These are phyloP conservation scores for Procambarus virginalis DNA, from an alignment of 1,140 invertebrate genomes.

Conservation along the genomic window DNA sequence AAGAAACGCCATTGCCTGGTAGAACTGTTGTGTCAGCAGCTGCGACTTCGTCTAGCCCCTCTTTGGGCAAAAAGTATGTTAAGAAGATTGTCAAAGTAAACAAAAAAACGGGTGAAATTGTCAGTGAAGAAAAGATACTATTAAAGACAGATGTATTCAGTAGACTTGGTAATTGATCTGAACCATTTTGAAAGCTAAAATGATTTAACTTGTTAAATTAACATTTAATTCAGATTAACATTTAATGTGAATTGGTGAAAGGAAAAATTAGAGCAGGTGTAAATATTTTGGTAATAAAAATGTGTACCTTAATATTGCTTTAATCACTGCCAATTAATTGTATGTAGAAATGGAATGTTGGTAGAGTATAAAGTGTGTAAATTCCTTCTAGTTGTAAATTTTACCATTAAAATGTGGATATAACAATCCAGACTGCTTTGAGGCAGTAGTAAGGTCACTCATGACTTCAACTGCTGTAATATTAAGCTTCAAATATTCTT, in stretches of 20 bases:
- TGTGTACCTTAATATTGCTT: background rate
- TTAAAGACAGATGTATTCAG: constrained; percentile 66
- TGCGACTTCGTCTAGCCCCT: constrained; percentile 1
- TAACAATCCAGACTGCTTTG: background rate
- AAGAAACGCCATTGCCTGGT: background rate
- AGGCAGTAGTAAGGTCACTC: background rate
- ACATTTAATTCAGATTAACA: too few species aligned
- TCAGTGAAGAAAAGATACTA: constrained; percentile 63
- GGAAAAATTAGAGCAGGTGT: background rate
- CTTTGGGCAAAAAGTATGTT: constrained; percentile 49
- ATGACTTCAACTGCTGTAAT: background rate
- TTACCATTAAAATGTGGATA: background rate
- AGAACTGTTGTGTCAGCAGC: constrained; percentile 13
- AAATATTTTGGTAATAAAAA: background rate
- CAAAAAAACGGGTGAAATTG: constrained; percentile 68
- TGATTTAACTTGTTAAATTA: too few species aligned
- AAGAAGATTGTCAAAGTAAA: constrained; percentile 68
- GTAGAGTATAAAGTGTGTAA: background rate
- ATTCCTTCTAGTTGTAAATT: background rate
- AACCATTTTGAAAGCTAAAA: background rate
- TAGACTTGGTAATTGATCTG: constrained; percentile 56
- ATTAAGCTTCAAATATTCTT: background rate
- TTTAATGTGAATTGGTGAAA: background rate
- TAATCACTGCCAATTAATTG: background rate
- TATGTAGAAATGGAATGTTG: background rate